Base-by-base conservation (phyloP, 2,888 invertebrate species). In the Trypoxylon attenuatum region DNA sequence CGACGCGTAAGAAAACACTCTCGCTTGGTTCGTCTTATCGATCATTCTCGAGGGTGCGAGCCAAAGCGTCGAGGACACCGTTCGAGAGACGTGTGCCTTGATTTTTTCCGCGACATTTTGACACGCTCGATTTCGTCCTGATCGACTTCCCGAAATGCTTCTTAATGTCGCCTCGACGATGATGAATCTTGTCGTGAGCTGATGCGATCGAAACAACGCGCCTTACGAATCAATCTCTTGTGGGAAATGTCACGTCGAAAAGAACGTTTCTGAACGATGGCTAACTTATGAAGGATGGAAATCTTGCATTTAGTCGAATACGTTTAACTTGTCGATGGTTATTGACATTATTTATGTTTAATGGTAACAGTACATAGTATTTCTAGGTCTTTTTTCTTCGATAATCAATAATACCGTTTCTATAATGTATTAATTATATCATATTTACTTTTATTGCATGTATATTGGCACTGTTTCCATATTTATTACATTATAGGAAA, bases 121-220 rank as follows among this genome's bases (percentile, higher is more conserved):
- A 16, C 10, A n/a, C 16, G 16, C 16, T 45, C n/a, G 18, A 25
- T 56, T 43, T 53, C 13, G 18, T 25, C 15, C 10, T 15, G 42
- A 46, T 58, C 25, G 27, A 42, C 16, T 67, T 63, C 45, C 57
- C 43, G 59, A 66, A 66, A 54, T 41, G 49, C 15, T 49, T 15
- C 47, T 49, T 47, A 25, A 19, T 33, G 39, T 56, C 66, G 29
- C 18, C 54, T 66, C 55, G 25, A 73, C 33, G 49, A 69, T 69
- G 55, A 71, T 75, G 46, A 71, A 75, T 73, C 60, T 27, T 38
- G 19, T 52, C 55, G 52, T 53, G 49, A 27, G 6, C 5, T 15
- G 38, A n/a, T 41, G 16, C 29, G 13, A 63, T 63, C 50, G 16
- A 55, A 25, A 58, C 46, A 42, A 18, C 54, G 45, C 27, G 25